Evolutionary conservation across 2,797 vertebrate species (phyloP).

Genomic region (Thalassophryne amazonica): DNA sequence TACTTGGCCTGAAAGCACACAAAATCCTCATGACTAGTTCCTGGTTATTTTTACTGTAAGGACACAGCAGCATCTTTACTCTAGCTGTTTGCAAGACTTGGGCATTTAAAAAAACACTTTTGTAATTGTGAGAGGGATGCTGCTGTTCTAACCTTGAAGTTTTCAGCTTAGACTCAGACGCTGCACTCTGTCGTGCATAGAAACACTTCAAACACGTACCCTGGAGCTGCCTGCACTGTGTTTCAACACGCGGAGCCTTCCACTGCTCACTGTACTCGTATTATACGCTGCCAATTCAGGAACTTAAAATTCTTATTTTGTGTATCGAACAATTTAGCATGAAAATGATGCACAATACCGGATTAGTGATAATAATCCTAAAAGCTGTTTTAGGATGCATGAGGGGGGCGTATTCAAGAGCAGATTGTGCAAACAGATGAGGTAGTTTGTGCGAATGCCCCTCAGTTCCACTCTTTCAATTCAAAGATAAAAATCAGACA

Average conservation of each 20-base stretch:
- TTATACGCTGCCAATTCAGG: conserved; percentile 35
- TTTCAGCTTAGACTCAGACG: too few relatives aligned
- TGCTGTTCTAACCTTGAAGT: conserved; percentile 29
- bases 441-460: conserved; percentile 26
- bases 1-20: too few relatives aligned
- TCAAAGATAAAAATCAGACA: conserved; percentile 49
- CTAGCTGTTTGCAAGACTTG: neutral
- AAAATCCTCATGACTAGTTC: neutral
- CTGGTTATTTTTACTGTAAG: conserved; percentile 12
- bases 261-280: conserved; percentile 36
- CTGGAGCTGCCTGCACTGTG: conserved; percentile 22
- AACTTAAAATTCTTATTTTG: conserved; percentile 47
- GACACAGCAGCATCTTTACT: conserved; percentile 10
- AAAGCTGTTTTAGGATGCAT: conserved; percentile 62
- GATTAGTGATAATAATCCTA: conserved; percentile 52
- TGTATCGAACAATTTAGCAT: conserved; percentile 43
- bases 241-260: conserved; percentile 45
- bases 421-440: conserved; percentile 69
- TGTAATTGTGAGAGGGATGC: conserved; percentile 18
- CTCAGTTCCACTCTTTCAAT: conserved; percentile 47
- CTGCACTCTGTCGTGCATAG: too few relatives aligned
- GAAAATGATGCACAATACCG: conserved; percentile 47
- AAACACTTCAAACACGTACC: conserved; percentile 47
- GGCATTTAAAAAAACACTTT: conserved; percentile 19
- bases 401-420: conserved; percentile 39